Base-by-base conservation (phyloP, 1,140 invertebrate genomes). In the Saxidomus purpurata region DNA sequence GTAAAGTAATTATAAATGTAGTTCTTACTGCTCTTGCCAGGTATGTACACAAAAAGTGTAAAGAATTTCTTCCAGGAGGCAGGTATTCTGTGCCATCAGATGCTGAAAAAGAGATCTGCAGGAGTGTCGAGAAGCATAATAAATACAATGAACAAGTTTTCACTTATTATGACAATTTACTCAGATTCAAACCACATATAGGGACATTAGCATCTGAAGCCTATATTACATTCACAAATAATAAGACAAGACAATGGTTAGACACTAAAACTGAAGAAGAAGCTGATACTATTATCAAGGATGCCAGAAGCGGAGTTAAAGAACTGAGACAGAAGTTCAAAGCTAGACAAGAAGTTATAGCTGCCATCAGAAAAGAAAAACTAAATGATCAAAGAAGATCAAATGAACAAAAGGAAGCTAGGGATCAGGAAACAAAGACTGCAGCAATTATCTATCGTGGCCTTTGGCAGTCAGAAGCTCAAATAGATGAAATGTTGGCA, bases 361-460 rank as follows among this genome's bases (percentile, higher is more conserved):
- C n/a, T 31, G 82, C 11, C 3, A n/a, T 38, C 22, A 40, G 82
- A 40, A 31, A 19, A 49, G n/a, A 17, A 28, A 71, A 67, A 84
- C 22, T 84, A 15, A 13, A 67, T n/a, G 38, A 84, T 31, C 11
- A 71, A 71, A 71, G 19, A 6, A 28, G 22, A 71, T n/a, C 13
- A 43, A 84, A 84, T 17, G 63, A 47, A 49, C 6, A 22, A n/a
- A 59, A 36, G 8, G 11, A 40, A n/a, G 19, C 3, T 13, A 55
- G 74, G 40, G 52, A 84, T 61, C 67, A 84, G 47, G 80, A 84
- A 89, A 19, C 55, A n/a, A 67, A 34, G 25, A 89, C 80, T 6
- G 1, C 25, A 11, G 36, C 43, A 28, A 84, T 89, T 31, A 13
- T 84, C 8, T 43, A 25, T 49, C 52, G 76, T 52, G 87, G 87